Evolutionary conservation across 2,797 vertebrate species (phyloP).

Genomic region (Urophycis tenuis): DNA sequence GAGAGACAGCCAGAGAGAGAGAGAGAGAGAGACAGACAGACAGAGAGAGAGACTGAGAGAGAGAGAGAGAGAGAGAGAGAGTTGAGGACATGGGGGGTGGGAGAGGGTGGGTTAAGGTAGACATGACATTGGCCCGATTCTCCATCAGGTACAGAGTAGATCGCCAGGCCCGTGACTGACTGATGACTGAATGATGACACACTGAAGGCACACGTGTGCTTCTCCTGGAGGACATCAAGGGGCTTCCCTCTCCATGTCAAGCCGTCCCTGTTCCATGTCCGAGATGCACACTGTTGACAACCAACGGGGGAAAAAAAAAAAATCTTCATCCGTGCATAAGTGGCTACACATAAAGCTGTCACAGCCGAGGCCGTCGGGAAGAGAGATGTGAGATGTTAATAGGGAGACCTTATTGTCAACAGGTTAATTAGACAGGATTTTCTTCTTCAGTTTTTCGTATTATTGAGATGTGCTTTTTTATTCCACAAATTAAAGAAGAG

Average conservation of each 20-base stretch:
- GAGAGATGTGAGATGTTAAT: neutral
- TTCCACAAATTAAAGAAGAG: neutral
- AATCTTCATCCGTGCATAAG: neutral
- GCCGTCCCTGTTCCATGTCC: neutral
- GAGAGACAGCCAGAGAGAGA: too few relatives aligned
- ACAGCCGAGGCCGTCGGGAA: neutral
- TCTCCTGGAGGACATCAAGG: neutral
- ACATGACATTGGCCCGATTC: constrained; percentile 13
- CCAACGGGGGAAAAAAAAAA: neutral
- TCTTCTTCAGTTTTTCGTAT: too few relatives aligned
- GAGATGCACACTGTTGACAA: neutral
- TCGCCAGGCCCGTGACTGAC: neutral
- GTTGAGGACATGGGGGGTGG: constrained; percentile 34
- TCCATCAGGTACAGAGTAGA: neutral
- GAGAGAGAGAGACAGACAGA: neutral
- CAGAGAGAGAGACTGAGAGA: too few relatives aligned
- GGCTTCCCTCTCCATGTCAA: neutral
- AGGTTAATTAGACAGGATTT: neutral
- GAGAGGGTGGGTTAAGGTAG: constrained; percentile 16
- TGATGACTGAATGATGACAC: neutral
- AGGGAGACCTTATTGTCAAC: neutral
- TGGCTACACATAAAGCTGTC: neutral
- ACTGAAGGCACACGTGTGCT: neutral
- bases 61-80: neutral
- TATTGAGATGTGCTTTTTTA: neutral